phyloP scores from a whole-genome alignment of 2,113 vertebrate species.

The Hypocryptadius cinnamomeus region DNA sequence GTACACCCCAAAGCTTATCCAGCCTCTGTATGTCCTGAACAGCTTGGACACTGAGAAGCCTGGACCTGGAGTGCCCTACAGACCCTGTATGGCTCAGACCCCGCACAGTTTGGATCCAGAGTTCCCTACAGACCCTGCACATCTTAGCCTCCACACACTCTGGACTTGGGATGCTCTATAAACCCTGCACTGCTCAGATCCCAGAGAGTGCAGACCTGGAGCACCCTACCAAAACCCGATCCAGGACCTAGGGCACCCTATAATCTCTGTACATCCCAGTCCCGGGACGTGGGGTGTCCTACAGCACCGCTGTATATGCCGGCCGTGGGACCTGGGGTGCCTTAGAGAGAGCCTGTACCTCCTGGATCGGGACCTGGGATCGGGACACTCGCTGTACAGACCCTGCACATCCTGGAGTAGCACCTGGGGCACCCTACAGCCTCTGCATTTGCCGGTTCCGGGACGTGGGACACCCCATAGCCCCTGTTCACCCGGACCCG shows the following conservation, averaged over 20 bases:
- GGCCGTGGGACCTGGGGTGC: no score
- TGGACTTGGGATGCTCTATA: no score
- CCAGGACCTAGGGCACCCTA: neutral
- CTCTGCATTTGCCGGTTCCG: neutral
- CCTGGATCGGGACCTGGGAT: no score
- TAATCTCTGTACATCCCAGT: no score
- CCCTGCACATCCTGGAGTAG: neutral
- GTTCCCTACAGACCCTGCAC: neutral
- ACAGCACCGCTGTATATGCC: rapidly evolving
- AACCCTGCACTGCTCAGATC: neutral
- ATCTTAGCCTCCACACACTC: rapidly evolving
- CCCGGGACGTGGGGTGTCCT: rapidly evolving
- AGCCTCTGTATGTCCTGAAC: neutral
- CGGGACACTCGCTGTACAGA: neutral
- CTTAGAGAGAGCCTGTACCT: neutral
- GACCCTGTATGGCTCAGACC: neutral
- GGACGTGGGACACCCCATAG: no score
- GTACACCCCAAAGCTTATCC: neutral
- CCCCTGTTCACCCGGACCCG: neutral
- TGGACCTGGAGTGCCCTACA: neutral
- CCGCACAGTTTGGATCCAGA: no score
- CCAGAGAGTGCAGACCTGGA: neutral
- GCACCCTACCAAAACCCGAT: neutral
- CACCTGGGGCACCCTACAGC: neutral
- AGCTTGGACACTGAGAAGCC: neutral